phyloP scores from a whole-genome alignment of 2,113 vertebrate species.

The Pontoporia blainvillei region DNA sequence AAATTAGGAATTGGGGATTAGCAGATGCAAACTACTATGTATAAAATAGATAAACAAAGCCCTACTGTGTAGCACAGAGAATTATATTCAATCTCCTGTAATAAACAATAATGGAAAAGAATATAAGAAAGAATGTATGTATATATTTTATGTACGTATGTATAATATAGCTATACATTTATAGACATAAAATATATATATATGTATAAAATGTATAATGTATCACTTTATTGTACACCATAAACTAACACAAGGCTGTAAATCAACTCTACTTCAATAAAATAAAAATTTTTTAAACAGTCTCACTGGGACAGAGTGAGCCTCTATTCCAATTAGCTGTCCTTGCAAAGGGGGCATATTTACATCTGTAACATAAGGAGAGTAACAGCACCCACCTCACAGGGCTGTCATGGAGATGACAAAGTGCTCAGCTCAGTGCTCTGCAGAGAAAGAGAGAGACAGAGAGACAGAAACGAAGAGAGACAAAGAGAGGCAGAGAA shows the following conservation, averaged over 20 bases:
- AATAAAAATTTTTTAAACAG: not conserved
- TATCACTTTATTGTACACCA: not conserved
- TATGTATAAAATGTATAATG: too few relatives aligned
- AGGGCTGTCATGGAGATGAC: not conserved
- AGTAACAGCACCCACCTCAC: not conserved
- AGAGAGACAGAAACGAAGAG: not conserved
- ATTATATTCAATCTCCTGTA: not conserved
- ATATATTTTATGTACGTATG: too few relatives aligned
- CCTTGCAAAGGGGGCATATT: not conserved
- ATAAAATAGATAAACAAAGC: not conserved
- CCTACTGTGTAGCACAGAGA: too few relatives aligned
- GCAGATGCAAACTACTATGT: not conserved
- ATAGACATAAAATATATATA: too few relatives aligned
- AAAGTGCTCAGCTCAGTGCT: not conserved
- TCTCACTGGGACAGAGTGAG: not conserved
- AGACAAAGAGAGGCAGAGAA: not conserved
- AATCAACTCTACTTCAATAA: not conserved
- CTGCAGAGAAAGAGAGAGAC: not conserved
- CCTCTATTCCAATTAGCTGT: too few relatives aligned
- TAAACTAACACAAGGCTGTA: not conserved
- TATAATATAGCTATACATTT: too few relatives aligned
- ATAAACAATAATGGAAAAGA: not conserved
- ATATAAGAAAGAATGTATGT: fast-evolving
- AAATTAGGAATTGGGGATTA: not conserved
- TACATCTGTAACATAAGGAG: fast-evolving